These are phyloP conservation scores for Bombus confusus DNA, from an alignment of 1,140 invertebrate species.

Conservation along the genomic window DNA sequence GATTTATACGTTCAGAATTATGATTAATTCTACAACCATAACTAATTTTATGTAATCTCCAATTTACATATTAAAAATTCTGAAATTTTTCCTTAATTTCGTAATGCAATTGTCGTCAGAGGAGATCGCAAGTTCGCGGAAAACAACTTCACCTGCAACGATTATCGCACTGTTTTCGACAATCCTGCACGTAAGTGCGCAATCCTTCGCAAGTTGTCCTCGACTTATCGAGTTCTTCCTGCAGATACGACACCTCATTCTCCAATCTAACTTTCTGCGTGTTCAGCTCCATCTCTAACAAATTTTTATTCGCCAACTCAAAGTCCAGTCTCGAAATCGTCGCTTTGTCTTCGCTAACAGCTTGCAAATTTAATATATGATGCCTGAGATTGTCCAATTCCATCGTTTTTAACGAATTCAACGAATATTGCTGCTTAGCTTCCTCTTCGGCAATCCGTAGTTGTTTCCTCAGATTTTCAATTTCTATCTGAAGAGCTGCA, in stretches of 20 bases:
- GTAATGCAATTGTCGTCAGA: background rate
- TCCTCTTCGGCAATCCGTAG: slow-evolving; percentile 77
- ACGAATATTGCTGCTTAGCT: slow-evolving; percentile 66
- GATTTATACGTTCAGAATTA: too few species aligned
- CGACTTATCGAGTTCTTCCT: slow-evolving; percentile 66
- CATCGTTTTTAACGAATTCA: slow-evolving; percentile 74
- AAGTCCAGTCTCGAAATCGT: slow-evolving; percentile 83
- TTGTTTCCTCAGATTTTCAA: slow-evolving; percentile 70
- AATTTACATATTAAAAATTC: too few species aligned
- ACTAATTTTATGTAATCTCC: too few species aligned
- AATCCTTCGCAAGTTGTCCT: slow-evolving; percentile 64
- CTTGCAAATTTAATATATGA: slow-evolving; percentile 86
- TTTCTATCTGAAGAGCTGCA: slow-evolving; percentile 64
- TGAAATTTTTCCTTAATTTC: background rate
- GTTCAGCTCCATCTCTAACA: slow-evolving; percentile 66
- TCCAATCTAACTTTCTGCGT: slow-evolving; percentile 64
- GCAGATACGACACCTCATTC: slow-evolving; percentile 66
- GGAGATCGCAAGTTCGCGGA: background rate
- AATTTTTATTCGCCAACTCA: slow-evolving; percentile 73
- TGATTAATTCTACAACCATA: too few species aligned
- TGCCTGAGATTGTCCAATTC: slow-evolving; percentile 86
- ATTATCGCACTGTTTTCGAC: slow-evolving; percentile 67
- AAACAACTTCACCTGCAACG: slow-evolving; percentile 69
- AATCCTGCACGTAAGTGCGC: slow-evolving; percentile 66
- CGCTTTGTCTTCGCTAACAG: slow-evolving; percentile 85